Base-by-base conservation (phyloP, 35 echinoderm and acorn worm species). In the Acanthaster planci region DNA sequence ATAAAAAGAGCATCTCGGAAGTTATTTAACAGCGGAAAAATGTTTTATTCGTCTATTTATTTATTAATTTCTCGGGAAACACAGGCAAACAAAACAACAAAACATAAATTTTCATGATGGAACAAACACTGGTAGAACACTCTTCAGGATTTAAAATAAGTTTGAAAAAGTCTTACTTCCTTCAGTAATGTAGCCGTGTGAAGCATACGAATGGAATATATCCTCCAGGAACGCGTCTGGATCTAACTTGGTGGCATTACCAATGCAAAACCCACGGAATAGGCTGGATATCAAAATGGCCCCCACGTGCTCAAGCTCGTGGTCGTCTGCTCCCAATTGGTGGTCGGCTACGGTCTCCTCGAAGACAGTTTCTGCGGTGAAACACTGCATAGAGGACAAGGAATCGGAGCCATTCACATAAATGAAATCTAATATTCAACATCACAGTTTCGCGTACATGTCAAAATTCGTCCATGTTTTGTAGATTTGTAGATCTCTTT, bases 201-300 rank as follows among this genome's bases (percentile, higher is more conserved):
- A 31, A 7, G 42, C 83, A 38, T 92, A 92, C 21, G 17, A 38
- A 18, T 78, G n/a, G 39, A 97, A 97, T 40, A 97, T 85, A 14
- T 81, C 79, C 1, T 89, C 77, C 39, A 50, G 39, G 44, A 97
- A 97, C 21, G 37, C 78, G 18, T 88, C 67, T 12, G 81, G 80
- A 38, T 91, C 64, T 27, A 80, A 50, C 7, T 30, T 58, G 3
- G 76, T 82, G 1, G 93, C 68, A 31, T 84, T 51, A 52, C 93
- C 93, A n/a, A 97, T 92, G 64, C 93, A 97, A 44, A 87, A 88
- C 14, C 93, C 93, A n/a, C 79, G 52, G 6, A 97, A 51, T 0
- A 97, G 58, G 31, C 87, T 82, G 57, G 85, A 80, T 22, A 97
- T 54, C 15, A 92, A 80, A 16, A 67, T 22, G 12, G 86, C 44